Conservation (phyloP, 2,888 invertebrate genomes). For the Cremastobaeus sp. region DNA sequence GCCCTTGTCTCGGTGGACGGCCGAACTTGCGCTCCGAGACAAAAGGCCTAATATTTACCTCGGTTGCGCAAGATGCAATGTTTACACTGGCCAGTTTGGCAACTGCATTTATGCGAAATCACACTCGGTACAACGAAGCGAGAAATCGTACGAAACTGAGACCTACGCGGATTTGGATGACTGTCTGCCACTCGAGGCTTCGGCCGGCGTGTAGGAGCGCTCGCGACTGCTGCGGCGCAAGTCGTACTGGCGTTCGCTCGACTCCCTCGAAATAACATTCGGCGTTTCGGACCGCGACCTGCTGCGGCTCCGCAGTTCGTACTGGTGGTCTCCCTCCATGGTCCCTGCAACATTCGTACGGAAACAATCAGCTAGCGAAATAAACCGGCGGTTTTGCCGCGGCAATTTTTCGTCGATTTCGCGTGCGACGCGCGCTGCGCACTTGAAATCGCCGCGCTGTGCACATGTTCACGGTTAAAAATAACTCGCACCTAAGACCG, state of each 20-base stretch:
- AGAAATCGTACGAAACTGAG: too few relatives aligned
- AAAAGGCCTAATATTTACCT: slow-evolving; percentile 14
- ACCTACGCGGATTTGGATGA: slow-evolving; percentile 64
- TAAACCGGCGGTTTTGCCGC: neutral
- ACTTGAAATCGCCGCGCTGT: slow-evolving; percentile 16
- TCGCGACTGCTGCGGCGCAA: slow-evolving; percentile 72
- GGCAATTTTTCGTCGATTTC: neutral
- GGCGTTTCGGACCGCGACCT: slow-evolving; percentile 76
- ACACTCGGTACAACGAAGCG: neutral
- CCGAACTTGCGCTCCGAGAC: neutral
- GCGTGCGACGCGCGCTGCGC: slow-evolving; percentile 23
- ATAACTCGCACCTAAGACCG: slow-evolving; percentile 40
- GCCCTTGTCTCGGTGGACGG: too few relatives aligned
- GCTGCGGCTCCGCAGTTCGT: slow-evolving; percentile 74
- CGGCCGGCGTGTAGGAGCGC: slow-evolving; percentile 73
- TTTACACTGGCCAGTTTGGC: slow-evolving; percentile 2
- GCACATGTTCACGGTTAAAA: slow-evolving; percentile 47
- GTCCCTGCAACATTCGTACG: neutral
- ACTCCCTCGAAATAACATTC: slow-evolving; percentile 64
- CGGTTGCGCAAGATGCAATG: slow-evolving; percentile 8
- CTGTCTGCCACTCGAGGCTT: slow-evolving; percentile 69
- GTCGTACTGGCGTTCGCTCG: slow-evolving; percentile 72
- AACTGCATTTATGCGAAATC: too few relatives aligned
- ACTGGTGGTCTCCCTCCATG: slow-evolving; percentile 72
- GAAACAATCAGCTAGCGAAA: neutral